Conservation (phyloP, 1,140 invertebrate genomes). For the Drosophila auraria region DNA sequence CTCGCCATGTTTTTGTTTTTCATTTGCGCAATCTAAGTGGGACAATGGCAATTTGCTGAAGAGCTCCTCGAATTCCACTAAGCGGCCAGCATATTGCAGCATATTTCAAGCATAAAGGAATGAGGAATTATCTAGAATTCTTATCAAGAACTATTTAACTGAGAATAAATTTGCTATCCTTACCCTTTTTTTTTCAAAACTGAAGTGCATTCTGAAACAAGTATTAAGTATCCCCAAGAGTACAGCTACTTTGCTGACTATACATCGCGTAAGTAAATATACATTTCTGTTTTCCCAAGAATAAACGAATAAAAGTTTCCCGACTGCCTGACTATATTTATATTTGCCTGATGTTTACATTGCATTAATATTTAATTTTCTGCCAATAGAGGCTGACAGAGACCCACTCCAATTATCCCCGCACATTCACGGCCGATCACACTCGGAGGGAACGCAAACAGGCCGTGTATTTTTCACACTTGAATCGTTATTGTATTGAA, state of each 20-base stretch:
- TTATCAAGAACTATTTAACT: background rate
- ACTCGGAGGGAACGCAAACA: constrained; percentile 13
- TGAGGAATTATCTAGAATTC: background rate
- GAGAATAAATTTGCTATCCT: too few species aligned
- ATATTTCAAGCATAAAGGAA: background rate
- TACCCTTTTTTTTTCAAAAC: background rate
- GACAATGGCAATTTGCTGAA: constrained; percentile 42
- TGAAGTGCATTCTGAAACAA: background rate
- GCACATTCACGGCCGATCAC: constrained; percentile 24
- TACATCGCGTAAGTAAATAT: background rate
- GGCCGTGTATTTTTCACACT: constrained; percentile 45
- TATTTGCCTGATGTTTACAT: background rate
- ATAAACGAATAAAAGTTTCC: constrained; percentile 3
- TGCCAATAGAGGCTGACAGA: constrained; percentile 7
- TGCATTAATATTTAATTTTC: constrained; percentile 28
- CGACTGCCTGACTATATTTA: background rate
- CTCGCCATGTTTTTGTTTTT: constrained; percentile 37
- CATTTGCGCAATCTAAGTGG: constrained; percentile 41
- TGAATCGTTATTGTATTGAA: constrained; percentile 44
- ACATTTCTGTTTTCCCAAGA: background rate
- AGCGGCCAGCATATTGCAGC: background rate
- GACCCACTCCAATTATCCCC: constrained; percentile 5
- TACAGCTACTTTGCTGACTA: background rate
- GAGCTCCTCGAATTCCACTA: constrained; percentile 18
- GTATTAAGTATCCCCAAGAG: background rate